phyloP scores from a whole-genome alignment of 2,113 vertebrate genomes.

The Arothron firmamentum region DNA sequence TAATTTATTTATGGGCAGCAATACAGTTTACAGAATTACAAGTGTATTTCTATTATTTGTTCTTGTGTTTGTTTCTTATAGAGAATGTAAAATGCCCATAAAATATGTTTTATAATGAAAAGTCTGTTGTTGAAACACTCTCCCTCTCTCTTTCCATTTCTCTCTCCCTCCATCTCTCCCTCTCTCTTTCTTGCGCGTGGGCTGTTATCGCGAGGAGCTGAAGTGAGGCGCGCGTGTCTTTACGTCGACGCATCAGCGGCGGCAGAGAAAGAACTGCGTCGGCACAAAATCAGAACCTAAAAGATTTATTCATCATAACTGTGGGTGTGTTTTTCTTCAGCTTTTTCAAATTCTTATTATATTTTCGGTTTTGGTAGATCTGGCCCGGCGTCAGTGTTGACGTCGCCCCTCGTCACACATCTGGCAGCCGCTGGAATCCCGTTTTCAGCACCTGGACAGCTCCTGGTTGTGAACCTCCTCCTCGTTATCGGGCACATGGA shows the following conservation, averaged over 20 bases:
- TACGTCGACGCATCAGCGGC: conserved; percentile 53
- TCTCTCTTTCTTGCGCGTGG: conserved; percentile 13
- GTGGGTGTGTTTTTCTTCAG: background rate
- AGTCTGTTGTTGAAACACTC: background rate
- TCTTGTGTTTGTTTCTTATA: too few relatives aligned
- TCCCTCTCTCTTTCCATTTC: background rate
- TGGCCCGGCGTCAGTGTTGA: background rate
- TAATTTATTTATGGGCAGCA: too few relatives aligned
- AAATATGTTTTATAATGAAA: too few relatives aligned
- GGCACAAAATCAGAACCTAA: conserved; percentile 1
- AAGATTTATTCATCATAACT: background rate
- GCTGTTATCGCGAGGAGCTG: conserved; percentile 70
- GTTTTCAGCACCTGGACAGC: conserved; percentile 75
- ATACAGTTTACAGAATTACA: too few relatives aligned
- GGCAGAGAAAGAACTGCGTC: conserved; percentile 39
- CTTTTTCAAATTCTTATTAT: background rate
- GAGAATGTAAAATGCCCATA: too few relatives aligned
- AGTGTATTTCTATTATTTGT: too few relatives aligned
- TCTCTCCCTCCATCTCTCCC: background rate
- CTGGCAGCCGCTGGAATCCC: conserved; percentile 41
- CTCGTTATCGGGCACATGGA: conserved; percentile 59
- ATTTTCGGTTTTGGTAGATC: background rate
- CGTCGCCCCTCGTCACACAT: conserved; percentile 30
- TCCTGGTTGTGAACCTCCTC: conserved; percentile 44
- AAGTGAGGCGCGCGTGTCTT: conserved; percentile 56